These are phyloP conservation scores for Caenorhabditis inopinata DNA, from an alignment of 1,140 invertebrate species.

Conservation along the genomic window DNA sequence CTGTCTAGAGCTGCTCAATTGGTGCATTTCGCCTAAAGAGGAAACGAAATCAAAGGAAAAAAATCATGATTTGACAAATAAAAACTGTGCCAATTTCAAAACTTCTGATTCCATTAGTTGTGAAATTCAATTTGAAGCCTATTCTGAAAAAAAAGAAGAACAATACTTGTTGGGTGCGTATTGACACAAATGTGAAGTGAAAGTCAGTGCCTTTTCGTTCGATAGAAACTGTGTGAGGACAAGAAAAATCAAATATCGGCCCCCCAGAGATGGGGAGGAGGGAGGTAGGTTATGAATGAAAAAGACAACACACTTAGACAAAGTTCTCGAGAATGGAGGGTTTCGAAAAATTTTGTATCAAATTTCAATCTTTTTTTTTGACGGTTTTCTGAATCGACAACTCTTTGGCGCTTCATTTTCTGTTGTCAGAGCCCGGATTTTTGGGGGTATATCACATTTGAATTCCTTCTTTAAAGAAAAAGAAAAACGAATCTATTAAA, in stretches of 20 bases:
- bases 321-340: background rate
- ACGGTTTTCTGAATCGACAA: no score
- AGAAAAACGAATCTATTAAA: no score
- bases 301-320: slow-evolving; percentile 1
- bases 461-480: no score
- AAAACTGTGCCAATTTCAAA: no score
- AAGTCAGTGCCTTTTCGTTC: background rate
- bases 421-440: background rate
- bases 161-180: background rate
- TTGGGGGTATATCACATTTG: background rate
- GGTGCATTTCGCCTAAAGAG: no score
- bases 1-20: no score
- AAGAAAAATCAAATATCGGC: slow-evolving; percentile 18
- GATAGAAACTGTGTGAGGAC: background rate
- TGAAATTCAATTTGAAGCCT: no score
- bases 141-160: background rate
- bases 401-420: no score
- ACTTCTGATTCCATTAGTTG: no score
- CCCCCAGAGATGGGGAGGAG: background rate
- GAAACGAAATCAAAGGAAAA: no score
- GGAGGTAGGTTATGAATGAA: background rate
- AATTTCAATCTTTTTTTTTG: background rate
- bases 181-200: slow-evolving; percentile 4
- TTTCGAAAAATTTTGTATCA: background rate
- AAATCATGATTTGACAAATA: no score